phyloP scores from a whole-genome alignment of 2,113 vertebrate genomes.

The Caranx ignobilis region DNA sequence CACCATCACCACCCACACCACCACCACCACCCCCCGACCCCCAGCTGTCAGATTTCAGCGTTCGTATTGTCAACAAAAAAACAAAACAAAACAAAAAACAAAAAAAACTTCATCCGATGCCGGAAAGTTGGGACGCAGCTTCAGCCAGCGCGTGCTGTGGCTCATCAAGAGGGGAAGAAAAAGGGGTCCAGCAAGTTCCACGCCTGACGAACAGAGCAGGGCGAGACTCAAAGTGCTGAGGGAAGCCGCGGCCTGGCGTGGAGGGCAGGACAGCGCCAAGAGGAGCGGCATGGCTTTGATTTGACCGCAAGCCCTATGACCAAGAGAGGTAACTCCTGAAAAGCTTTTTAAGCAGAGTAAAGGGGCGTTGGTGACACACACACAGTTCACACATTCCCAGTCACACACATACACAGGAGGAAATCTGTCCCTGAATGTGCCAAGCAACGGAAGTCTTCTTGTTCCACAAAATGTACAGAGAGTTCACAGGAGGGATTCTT shows the following conservation, averaged over 20 bases:
- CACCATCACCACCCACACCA: no score
- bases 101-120: slow-evolving; percentile 11
- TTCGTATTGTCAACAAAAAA: background rate
- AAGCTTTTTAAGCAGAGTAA: slow-evolving; percentile 69
- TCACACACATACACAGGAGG: slow-evolving; percentile 36
- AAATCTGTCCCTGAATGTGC: slow-evolving; percentile 73
- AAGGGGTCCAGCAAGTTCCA: background rate
- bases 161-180: slow-evolving; percentile 5
- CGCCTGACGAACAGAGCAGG: background rate
- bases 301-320: slow-evolving; percentile 76
- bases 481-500: slow-evolving; percentile 23
- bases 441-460: slow-evolving; percentile 41
- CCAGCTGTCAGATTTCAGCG: slow-evolving; percentile 28
- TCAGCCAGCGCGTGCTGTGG: slow-evolving; percentile 19
- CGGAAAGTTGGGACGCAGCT: slow-evolving; percentile 10
- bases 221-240: slow-evolving; percentile 68
- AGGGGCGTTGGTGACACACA: slow-evolving; percentile 45
- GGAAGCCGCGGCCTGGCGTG: slow-evolving; percentile 35
- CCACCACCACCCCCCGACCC: background rate
- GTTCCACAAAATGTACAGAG: slow-evolving; percentile 41
- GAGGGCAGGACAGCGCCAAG: slow-evolving; percentile 21
- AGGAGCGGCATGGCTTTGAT: slow-evolving; percentile 76
- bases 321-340: slow-evolving; percentile 70
- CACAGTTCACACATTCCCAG: slow-evolving; percentile 20
- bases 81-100: no score